Conservation (phyloP, 1,140 invertebrate genomes). For the Diachasma alloeum region DNA sequence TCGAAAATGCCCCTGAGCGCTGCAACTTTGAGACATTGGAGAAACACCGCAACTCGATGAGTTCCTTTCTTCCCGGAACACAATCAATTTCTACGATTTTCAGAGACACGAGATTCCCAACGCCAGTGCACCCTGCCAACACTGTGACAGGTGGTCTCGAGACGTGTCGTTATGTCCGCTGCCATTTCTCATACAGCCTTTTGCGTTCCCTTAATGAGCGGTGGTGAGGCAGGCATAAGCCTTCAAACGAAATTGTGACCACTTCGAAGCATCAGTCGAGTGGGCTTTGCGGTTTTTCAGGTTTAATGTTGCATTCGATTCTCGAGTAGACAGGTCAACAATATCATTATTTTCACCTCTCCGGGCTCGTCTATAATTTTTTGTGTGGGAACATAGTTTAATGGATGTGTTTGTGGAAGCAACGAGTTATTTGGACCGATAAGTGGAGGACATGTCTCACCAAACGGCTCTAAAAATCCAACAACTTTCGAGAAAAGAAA, state of each 20-base stretch:
- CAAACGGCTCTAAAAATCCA: not conserved
- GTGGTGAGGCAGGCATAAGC: not conserved
- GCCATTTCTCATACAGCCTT: constrained; percentile 19
- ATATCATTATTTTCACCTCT: not conserved
- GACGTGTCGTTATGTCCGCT: constrained; percentile 26
- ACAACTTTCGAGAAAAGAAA: not conserved
- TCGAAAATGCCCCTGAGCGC: no score
- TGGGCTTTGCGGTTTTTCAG: not conserved
- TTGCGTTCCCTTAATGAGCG: constrained; percentile 23
- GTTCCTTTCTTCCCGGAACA: no score
- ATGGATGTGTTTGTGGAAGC: not conserved
- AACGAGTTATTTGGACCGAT: no score
- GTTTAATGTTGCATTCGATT: not conserved
- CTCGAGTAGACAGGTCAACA: not conserved
- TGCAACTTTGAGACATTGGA: no score
- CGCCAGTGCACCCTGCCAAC: constrained; percentile 30
- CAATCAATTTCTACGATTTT: not conserved
- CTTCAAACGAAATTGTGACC: not conserved
- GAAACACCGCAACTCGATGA: no score
- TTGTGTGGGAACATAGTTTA: not conserved
- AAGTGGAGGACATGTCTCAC: no score
- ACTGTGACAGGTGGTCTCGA: constrained; percentile 26
- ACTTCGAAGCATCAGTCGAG: not conserved
- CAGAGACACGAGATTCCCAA: not conserved
- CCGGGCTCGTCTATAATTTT: not conserved